Evolutionary conservation across 92 coral and sea anemone genomes (phyloP).

Genomic region (Chrysogorgia sp.): DNA sequence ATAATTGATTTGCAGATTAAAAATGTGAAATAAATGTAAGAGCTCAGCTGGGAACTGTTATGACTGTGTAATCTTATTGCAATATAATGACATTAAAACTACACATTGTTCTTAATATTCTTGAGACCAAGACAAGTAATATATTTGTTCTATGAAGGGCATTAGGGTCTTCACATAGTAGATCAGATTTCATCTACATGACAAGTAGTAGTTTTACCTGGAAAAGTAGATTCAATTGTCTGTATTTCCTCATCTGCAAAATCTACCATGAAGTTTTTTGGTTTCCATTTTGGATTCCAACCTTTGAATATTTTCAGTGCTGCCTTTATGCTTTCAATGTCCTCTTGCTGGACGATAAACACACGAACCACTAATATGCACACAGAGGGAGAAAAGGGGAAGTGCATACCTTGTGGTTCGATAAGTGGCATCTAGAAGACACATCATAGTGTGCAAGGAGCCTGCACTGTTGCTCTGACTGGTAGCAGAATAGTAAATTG

Average conservation of each 20-base stretch:
- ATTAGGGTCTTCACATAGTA: no score
- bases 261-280: conserved; percentile 15
- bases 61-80: no score
- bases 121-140: no score
- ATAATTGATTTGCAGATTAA: no score
- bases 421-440: conserved; percentile 14
- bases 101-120: no score
- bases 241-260: conserved; percentile 25
- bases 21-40: no score
- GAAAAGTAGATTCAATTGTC: background rate
- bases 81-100: no score
- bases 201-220: no score
- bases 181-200: no score
- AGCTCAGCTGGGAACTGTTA: no score
- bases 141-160: no score
- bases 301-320: background rate
- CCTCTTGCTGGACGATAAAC: conserved; percentile 12
- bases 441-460: conserved; percentile 7
- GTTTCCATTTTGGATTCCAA: conserved; percentile 8
- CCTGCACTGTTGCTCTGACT: conserved; percentile 6
- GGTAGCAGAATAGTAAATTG: conserved; percentile 15
- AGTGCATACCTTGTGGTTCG: conserved; percentile 31
- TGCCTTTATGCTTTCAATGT: conserved; percentile 14
- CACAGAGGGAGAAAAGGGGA: conserved; percentile 15
- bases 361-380: conserved; percentile 4